Percentiles rank a stretch among this genome's conserved stretches.
These are phyloP conservation scores for Andrena fulva DNA, from an alignment of 2,888 invertebrate genomes.

Conservation along the genomic window DNA sequence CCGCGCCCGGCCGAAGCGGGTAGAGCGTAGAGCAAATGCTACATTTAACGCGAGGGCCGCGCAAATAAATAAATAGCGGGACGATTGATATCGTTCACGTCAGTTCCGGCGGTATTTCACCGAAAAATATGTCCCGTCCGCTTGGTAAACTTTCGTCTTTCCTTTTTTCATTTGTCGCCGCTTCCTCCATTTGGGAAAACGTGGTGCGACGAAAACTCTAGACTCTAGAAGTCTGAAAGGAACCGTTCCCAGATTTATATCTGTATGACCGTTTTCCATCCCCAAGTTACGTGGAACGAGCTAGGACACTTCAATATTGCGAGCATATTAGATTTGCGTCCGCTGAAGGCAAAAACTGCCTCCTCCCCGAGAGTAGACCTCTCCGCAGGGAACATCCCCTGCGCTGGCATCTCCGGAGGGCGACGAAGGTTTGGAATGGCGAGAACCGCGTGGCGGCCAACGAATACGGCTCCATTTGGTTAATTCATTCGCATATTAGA, in stretches of 20 bases:
- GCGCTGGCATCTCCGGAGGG: not conserved
- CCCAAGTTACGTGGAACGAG: too few relatives aligned
- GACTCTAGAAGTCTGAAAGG: too few relatives aligned
- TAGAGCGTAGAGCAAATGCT: slow-evolving; percentile 52
- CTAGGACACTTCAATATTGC: too few relatives aligned
- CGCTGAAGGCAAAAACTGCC: too few relatives aligned
- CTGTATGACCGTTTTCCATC: too few relatives aligned
- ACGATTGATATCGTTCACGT: slow-evolving; percentile 41
- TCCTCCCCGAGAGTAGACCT: too few relatives aligned
- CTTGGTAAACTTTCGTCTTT: not conserved
- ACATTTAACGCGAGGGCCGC: slow-evolving; percentile 58
- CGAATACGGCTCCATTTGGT: slow-evolving; percentile 42
- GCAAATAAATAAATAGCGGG: slow-evolving; percentile 53
- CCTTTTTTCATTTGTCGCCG: not conserved
- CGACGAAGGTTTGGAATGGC: not conserved
- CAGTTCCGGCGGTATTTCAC: slow-evolving; percentile 36
- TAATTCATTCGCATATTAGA: slow-evolving; percentile 56
- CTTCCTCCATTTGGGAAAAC: not conserved
- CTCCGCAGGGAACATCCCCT: not conserved
- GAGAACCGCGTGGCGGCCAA: not conserved
- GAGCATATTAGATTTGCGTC: too few relatives aligned
- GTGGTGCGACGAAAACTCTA: too few relatives aligned
- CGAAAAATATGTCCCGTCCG: slow-evolving; percentile 21
- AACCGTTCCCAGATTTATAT: too few relatives aligned
- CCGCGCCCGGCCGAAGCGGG: slow-evolving; percentile 32